Evolutionary conservation across 2,113 vertebrate species (phyloP).

Genomic region (Mandrillus leucophaeus): DNA sequence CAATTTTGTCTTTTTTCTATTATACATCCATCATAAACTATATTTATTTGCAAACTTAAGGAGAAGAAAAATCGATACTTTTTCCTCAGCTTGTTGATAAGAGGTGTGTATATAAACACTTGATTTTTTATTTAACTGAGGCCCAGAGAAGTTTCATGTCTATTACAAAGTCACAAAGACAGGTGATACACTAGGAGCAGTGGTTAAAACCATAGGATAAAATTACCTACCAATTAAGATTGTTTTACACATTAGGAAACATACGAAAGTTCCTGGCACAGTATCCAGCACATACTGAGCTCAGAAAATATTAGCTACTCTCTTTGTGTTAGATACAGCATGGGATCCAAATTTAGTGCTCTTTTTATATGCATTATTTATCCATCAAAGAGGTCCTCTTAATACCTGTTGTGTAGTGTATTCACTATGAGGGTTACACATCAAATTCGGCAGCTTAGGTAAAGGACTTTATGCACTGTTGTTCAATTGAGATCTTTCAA

Average conservation of each 20-base stretch:
- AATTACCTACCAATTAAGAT: not conserved
- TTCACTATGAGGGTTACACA: not conserved
- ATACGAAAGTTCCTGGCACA: not conserved
- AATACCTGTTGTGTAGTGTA: not conserved
- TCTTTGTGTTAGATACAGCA: not conserved
- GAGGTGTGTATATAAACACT: not conserved
- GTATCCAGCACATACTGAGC: not conserved
- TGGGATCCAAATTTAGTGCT: no score
- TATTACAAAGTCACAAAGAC: not conserved
- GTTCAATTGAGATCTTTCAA: not conserved
- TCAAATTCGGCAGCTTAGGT: not conserved
- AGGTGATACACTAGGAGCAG: not conserved
- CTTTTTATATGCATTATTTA: not conserved
- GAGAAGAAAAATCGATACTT: not conserved
- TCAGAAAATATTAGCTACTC: not conserved
- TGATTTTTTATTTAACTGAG: not conserved
- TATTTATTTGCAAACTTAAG: conserved; percentile 1
- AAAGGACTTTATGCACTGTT: not conserved
- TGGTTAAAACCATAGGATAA: not conserved
- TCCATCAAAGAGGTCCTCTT: not conserved
- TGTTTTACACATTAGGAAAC: not conserved
- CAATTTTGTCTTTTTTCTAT: not conserved
- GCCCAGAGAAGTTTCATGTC: not conserved
- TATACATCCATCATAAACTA: not conserved
- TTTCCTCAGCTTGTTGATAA: not conserved